phyloP scores from a whole-genome alignment of 2,113 vertebrate genomes.

The Oreochromis niloticus region DNA sequence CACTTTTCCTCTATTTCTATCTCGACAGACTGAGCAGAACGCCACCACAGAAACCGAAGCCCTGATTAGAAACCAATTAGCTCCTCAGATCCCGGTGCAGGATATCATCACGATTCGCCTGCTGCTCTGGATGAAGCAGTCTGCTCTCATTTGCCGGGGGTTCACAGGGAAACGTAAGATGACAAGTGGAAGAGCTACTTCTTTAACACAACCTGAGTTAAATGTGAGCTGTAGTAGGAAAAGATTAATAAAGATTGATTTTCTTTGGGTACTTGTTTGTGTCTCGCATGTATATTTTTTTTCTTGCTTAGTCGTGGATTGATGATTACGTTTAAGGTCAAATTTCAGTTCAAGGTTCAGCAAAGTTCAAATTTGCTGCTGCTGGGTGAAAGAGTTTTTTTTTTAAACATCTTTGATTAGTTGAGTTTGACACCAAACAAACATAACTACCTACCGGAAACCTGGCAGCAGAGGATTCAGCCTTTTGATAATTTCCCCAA shows the following conservation, averaged over 20 bases:
- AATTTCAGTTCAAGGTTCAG: background rate
- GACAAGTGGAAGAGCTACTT: background rate
- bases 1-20: constrained; percentile 32
- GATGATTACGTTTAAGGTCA: background rate
- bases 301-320: background rate
- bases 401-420: background rate
- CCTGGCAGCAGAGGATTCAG: background rate
- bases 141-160: constrained; percentile 4
- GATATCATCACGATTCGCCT: background rate
- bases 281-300: background rate
- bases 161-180: background rate
- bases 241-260: background rate
- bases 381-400: background rate
- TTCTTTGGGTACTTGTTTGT: background rate
- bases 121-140: background rate
- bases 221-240: background rate
- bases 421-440: background rate
- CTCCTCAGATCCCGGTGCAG: constrained; percentile 16
- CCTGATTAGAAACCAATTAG: constrained; percentile 65
- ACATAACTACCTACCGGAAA: background rate
- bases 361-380: background rate
- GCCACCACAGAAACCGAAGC: background rate
- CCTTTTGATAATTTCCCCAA: background rate
- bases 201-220: constrained; percentile 26
- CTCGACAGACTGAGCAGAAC: constrained; percentile 8